Conservation (phyloP, 2,888 invertebrate species). For the Yponomeuta malinellus region DNA sequence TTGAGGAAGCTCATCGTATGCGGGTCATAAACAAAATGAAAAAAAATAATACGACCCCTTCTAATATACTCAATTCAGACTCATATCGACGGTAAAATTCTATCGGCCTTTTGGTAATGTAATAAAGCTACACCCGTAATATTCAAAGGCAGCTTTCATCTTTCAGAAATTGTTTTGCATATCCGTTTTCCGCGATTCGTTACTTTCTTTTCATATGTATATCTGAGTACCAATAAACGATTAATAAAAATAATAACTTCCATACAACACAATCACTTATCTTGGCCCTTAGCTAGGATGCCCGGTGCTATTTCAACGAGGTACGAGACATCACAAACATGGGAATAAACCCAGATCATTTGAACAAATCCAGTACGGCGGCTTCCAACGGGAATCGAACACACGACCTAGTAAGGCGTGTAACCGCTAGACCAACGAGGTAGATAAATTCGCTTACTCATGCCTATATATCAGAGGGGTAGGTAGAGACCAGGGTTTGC, state of each 20-base stretch:
- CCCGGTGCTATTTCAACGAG: no score
- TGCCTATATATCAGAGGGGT: no score
- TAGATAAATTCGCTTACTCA: no score
- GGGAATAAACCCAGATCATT: no score
- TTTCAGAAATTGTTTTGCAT: not conserved
- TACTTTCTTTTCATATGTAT: slow-evolving; percentile 11
- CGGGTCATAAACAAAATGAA: not conserved
- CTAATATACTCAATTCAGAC: not conserved
- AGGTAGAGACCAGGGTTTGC: no score
- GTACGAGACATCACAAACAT: no score
- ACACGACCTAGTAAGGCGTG: no score
- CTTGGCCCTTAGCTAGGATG: no score
- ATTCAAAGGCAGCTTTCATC: not conserved
- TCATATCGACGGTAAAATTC: not conserved
- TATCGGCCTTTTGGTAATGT: not conserved
- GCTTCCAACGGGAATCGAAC: no score
- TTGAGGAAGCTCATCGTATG: no score
- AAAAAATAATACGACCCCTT: not conserved
- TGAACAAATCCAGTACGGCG: no score
- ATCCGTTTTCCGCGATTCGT: slow-evolving; percentile 11
- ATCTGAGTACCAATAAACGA: not conserved
- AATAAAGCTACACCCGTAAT: not conserved
- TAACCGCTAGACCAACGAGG: no score
- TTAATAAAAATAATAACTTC: not conserved
- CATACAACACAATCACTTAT: not conserved